Conservation (phyloP, 2,888 invertebrate species). For the Chymomyza amoena region DNA sequence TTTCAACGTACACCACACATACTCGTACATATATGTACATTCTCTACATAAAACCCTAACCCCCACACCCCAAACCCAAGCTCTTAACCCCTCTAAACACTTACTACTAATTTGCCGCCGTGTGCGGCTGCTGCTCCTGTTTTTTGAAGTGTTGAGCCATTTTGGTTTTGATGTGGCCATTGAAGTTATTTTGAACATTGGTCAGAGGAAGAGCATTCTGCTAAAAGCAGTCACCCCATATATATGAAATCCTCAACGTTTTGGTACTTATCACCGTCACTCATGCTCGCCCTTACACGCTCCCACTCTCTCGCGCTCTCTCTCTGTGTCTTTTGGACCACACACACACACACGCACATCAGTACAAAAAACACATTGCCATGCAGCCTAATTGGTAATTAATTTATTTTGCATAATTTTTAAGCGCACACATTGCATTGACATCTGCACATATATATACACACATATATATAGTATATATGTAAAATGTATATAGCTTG, state of each 20-base stretch:
- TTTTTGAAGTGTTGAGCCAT: neutral
- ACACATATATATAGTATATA: neutral
- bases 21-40: too few species aligned
- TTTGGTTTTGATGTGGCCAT: constrained; percentile 1
- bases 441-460: neutral
- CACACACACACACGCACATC: neutral
- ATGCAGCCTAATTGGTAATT: constrained; percentile 75
- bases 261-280: too few species aligned
- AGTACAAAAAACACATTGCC: too few species aligned
- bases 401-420: constrained; percentile 78
- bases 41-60: neutral
- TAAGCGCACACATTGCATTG: constrained; percentile 11
- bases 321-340: neutral
- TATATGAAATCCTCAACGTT: too few species aligned
- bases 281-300: too few species aligned
- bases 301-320: too few species aligned
- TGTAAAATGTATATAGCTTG: too few species aligned
- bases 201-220: too few species aligned
- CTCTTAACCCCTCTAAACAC: neutral
- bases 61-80: neutral
- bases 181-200: neutral
- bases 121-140: neutral
- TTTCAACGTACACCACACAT: neutral
- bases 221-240: too few species aligned
- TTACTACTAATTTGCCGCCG: neutral